Evolutionary conservation across 2,113 vertebrate species (phyloP).

Genomic region (Actenoides lindsayi): DNA sequence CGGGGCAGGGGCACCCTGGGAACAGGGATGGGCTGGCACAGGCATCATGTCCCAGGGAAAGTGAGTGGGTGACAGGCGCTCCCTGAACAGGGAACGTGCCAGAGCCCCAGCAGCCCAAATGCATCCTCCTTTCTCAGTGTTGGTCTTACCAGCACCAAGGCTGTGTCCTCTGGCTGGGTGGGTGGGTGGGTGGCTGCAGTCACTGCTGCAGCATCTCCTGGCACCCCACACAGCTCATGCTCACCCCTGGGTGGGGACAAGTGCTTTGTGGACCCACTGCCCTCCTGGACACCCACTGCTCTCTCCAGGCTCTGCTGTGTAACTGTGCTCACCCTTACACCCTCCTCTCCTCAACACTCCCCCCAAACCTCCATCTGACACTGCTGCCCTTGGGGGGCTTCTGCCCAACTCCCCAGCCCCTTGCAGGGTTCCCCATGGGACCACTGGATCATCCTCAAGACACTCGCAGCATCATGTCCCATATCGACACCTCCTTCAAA

Average conservation of each 20-base stretch:
- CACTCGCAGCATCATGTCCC: not conserved
- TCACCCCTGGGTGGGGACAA: not conserved
- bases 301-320: not conserved
- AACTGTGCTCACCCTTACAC: not conserved
- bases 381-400: not conserved
- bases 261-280: not conserved
- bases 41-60: rapidly evolving
- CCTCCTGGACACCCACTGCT: not conserved
- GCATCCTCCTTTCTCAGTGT: rapidly evolving
- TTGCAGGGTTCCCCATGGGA: not conserved
- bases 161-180: too few species aligned
- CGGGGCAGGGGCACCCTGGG: not conserved
- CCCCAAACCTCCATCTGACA: not conserved
- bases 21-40: not conserved
- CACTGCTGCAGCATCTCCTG: not conserved
- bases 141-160: not conserved
- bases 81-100: rapidly evolving
- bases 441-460: rapidly evolving
- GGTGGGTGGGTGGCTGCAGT: not conserved
- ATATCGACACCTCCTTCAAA: not conserved
- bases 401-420: not conserved
- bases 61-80: not conserved
- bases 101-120: rapidly evolving
- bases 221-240: not conserved
- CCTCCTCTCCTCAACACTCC: not conserved